phyloP scores from a whole-genome alignment of 2,113 vertebrate genomes.

The Bettongia penicillata region DNA sequence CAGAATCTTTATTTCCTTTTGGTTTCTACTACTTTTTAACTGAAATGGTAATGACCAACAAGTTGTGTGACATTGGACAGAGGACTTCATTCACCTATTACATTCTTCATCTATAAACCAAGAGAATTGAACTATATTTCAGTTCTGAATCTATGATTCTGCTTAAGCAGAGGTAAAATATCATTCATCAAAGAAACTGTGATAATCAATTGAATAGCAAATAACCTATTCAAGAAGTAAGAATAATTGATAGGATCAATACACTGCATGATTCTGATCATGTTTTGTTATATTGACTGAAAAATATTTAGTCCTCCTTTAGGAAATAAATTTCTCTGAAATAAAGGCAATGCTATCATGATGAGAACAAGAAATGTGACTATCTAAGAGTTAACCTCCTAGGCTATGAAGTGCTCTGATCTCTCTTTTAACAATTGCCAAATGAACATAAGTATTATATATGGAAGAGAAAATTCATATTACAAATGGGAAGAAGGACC shows the following conservation, averaged over 20 bases:
- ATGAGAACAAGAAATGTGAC: conserved; percentile 31
- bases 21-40: not conserved
- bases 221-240: not conserved
- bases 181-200: not conserved
- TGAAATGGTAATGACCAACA: not conserved
- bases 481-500: too few relatives aligned
- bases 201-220: not conserved
- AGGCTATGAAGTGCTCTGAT: not conserved
- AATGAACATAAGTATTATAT: not conserved
- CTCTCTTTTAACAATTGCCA: conserved; percentile 55
- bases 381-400: not conserved
- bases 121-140: not conserved
- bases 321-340: conserved; percentile 34
- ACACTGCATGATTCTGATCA: not conserved
- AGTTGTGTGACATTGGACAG: not conserved
- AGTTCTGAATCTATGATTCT: not conserved
- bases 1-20: not conserved
- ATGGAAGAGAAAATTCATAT: not conserved
- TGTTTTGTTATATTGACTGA: not conserved
- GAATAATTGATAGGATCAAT: not conserved
- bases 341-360: conserved; percentile 35
- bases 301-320: not conserved
- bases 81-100: not conserved
- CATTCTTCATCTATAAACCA: not conserved
- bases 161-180: not conserved